Conservation (phyloP, 2,113 vertebrate genomes). For the Cyphomyrus plagiostoma region DNA sequence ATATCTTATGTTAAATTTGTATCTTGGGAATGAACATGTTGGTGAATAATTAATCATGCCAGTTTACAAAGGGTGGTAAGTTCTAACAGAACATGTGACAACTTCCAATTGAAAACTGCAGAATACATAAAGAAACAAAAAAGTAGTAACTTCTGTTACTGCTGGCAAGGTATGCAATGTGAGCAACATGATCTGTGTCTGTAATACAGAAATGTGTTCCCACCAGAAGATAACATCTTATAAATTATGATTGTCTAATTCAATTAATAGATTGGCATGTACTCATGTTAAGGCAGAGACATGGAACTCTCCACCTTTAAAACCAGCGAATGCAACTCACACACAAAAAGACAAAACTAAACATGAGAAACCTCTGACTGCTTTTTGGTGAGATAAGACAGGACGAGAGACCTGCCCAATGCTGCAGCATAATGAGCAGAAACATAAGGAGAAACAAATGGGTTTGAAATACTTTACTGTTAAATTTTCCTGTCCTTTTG, state of each 20-base stretch:
- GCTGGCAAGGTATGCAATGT: neutral
- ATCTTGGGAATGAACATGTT: neutral
- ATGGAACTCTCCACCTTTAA: neutral
- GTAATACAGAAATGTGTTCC: neutral
- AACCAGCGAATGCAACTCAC: neutral
- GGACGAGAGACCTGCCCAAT: neutral
- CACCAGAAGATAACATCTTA: neutral
- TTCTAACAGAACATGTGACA: neutral
- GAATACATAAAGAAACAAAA: neutral
- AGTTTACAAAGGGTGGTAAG: neutral
- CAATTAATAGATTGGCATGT: neutral
- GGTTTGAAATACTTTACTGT: neutral
- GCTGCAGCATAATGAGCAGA: neutral
- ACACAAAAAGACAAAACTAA: neutral
- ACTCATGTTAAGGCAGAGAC: neutral
- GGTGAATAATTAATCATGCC: neutral
- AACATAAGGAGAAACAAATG: neutral
- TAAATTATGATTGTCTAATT: neutral
- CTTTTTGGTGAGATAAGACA: neutral
- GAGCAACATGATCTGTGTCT: neutral
- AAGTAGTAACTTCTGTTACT: neutral
- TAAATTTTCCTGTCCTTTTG: neutral
- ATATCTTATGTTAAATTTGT: neutral
- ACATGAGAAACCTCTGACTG: neutral
- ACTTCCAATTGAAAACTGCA: neutral